Percentiles rank a stretch among this genome's conserved stretches.
These are phyloP conservation scores for Galerucella pusilla DNA, from an alignment of 2,888 invertebrate species.

Conservation along the genomic window DNA sequence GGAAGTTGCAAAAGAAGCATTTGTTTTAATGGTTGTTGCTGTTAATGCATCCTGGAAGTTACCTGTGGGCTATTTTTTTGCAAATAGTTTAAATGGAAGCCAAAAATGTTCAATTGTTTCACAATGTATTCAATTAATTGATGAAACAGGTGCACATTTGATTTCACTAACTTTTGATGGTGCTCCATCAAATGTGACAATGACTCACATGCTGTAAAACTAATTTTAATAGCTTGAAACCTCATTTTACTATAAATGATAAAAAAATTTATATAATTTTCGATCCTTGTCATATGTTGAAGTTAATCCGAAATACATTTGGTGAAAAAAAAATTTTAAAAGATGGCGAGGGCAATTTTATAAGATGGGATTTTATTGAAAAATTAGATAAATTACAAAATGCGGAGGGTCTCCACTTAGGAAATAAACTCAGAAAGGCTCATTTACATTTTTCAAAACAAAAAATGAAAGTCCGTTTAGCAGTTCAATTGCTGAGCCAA, in stretches of 20 bases:
- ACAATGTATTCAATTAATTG: conserved; percentile 44
- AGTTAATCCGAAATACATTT: conserved; percentile 32
- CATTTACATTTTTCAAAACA: conserved; percentile 36
- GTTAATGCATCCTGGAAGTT: conserved; percentile 52
- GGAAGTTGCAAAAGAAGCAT: conserved; percentile 49
- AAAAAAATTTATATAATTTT: conserved; percentile 30
- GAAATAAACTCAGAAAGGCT: conserved; percentile 28
- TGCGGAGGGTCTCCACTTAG: conserved; percentile 32
- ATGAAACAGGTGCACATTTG: conserved; percentile 43
- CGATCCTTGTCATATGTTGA: conserved; percentile 33
- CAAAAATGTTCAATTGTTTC: conserved; percentile 48
- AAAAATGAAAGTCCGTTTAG: conserved; percentile 25
- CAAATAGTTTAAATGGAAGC: conserved; percentile 47
- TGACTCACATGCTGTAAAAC: background rate
- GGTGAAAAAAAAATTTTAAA: conserved; percentile 20
- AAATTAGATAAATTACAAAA: conserved; percentile 28
- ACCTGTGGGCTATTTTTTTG: conserved; percentile 54
- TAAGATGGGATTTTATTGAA: conserved; percentile 30
- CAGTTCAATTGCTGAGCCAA: conserved; percentile 22
- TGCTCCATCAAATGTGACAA: conserved; percentile 46
- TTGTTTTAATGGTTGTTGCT: conserved; percentile 50
- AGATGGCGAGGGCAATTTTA: conserved; percentile 29
- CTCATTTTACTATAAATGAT: background rate
- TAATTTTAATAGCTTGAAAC: background rate
- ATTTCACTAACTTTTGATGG: conserved; percentile 52